Evolutionary conservation across 2,113 vertebrate genomes (phyloP).

Genomic region (Girardinichthys multiradiatus): DNA sequence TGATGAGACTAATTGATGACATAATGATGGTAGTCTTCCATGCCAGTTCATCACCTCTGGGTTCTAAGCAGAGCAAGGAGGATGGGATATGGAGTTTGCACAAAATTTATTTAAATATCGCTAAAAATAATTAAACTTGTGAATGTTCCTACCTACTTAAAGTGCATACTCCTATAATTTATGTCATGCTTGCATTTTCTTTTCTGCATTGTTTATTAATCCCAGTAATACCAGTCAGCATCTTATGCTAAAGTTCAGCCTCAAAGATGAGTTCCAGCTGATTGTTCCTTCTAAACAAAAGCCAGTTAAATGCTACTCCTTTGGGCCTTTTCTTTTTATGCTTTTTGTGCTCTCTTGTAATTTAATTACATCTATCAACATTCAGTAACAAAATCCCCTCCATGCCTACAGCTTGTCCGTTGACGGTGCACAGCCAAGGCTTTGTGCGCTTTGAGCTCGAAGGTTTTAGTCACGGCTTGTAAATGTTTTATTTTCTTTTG

Average conservation of each 20-base stretch:
- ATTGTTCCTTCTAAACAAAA: slow-evolving; percentile 56
- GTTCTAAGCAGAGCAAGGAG: not conserved
- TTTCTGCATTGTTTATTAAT: slow-evolving; percentile 25
- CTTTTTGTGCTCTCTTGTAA: slow-evolving; percentile 40
- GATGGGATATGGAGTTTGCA: not conserved
- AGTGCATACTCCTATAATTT: not conserved
- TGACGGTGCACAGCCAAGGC: slow-evolving; percentile 48
- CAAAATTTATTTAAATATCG: too few relatives aligned
- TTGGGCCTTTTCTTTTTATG: slow-evolving; percentile 28
- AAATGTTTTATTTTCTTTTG: slow-evolving; percentile 51
- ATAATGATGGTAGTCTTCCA: slow-evolving; percentile 41
- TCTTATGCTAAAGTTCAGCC: slow-evolving; percentile 20
- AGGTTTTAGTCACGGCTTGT: slow-evolving; percentile 44
- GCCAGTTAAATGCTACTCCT: slow-evolving; percentile 41
- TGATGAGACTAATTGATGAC: slow-evolving; percentile 63
- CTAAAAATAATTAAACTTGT: too few relatives aligned
- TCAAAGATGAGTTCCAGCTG: slow-evolving; percentile 38
- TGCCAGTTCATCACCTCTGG: slow-evolving; percentile 47
- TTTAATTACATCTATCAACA: slow-evolving; percentile 75
- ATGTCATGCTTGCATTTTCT: not conserved
- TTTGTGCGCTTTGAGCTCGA: slow-evolving; percentile 50
- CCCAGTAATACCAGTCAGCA: slow-evolving; percentile 37
- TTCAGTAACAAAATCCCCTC: slow-evolving; percentile 48
- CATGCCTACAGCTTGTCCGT: slow-evolving; percentile 45
- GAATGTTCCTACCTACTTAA: not conserved